phyloP scores from a whole-genome alignment of 1,140 invertebrate species.

The Acromyrmex charruanus region DNA sequence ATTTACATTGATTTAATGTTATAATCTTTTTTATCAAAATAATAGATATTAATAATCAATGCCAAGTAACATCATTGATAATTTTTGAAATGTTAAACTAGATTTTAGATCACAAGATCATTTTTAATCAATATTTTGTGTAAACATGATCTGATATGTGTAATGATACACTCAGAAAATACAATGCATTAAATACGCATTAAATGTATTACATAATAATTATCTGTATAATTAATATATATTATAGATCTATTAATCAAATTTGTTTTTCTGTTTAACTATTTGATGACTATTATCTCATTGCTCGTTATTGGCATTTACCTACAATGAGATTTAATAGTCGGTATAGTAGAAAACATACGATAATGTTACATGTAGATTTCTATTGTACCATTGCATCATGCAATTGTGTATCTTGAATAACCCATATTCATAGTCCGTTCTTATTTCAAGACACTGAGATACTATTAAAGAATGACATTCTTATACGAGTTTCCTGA shows the following conservation, averaged over 20 bases:
- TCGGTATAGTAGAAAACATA: conserved; percentile 14
- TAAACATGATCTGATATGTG: not conserved
- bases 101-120: not conserved
- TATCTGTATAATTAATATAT: not conserved
- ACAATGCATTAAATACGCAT: not conserved
- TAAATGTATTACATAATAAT: not conserved
- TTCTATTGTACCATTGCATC: conserved; percentile 2
- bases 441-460: no score
- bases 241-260: not conserved
- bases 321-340: not conserved
- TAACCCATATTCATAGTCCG: no score
- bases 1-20: not conserved
- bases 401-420: not conserved
- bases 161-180: not conserved
- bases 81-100: not conserved
- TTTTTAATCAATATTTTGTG: not conserved
- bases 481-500: no score
- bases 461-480: no score
- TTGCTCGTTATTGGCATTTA: not conserved
- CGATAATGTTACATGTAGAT: not conserved
- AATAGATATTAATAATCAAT: not conserved
- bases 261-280: not conserved
- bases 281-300: not conserved
- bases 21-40: not conserved
- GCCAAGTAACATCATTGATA: not conserved